phyloP scores from a whole-genome alignment of 2,113 vertebrate species.

The Gavia stellata region DNA sequence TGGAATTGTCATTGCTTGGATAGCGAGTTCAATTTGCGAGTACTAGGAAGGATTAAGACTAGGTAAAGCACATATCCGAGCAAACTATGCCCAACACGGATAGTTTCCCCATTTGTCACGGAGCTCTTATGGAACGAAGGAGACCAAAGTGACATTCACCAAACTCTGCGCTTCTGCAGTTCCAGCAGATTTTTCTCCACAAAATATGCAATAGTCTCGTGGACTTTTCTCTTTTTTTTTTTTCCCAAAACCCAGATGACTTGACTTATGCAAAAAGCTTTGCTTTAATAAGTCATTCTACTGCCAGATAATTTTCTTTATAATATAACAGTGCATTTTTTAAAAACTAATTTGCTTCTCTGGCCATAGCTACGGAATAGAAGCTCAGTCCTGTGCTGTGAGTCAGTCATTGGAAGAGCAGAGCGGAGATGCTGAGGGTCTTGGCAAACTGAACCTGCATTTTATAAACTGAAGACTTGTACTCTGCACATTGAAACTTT shows the following conservation, averaged over 20 bases:
- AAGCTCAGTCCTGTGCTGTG: neutral
- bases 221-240: neutral
- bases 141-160: neutral
- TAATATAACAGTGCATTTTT: neutral
- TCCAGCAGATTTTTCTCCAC: neutral
- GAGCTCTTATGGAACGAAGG: neutral
- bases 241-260: neutral
- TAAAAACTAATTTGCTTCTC: neutral
- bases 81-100: neutral
- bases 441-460: neutral
- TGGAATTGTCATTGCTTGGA: neutral
- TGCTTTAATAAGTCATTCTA: neutral
- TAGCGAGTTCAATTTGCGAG: neutral
- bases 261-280: neutral
- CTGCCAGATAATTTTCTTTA: neutral
- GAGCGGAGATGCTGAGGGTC: neutral
- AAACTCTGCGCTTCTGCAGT: neutral
- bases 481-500: neutral
- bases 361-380: neutral
- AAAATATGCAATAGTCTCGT: neutral
- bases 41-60: constrained; percentile 39
- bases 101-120: constrained; percentile 17
- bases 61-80: neutral
- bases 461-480: neutral
- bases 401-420: neutral